Evolutionary conservation across 2,797 vertebrate species (phyloP), one percentile per base, ranked within the genome.

Genomic region (Hirundo rustica): DNA sequence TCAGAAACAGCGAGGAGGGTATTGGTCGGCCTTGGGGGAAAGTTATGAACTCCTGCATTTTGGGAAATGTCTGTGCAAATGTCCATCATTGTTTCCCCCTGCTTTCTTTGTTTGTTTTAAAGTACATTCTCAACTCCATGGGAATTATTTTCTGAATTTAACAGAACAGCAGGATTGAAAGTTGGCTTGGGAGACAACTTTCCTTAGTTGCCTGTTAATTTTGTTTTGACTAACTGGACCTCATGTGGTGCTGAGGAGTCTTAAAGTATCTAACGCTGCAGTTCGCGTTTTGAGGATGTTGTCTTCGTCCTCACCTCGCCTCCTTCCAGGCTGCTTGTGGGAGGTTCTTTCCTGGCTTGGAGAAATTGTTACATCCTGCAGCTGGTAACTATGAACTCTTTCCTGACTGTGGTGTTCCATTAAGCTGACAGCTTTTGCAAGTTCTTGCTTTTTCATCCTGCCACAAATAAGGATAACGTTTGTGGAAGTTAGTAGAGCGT

Each of bases 71-170:
- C 65, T 75, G 67, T 90, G 51, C 50, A 85, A 84, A 75, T 89
- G 58, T 78, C 74, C 74, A 53, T 88, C 13, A 1, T 75, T 73
- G 40, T 61, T 48, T 44, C 17, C 44, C 21, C 16, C 38, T 58
- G 51, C 67, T 78, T 87, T 95, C 61, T 88, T 96, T 92, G 62
- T 94, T 96, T 95, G 75, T 77, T 95, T 91, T 89, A 58, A 80
- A 92, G 48, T 80, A 53, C 78, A 87, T 85, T 92, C 89, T 89
- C 64, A 76, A 61, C 88, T 95, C 61, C 53, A 48, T 92, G 87
- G 78, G 79, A 96, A 72, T 88, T 88, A 47, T 81, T 88, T 95
- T 96, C 57, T 80, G 85, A 72, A 23, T 73, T 12, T 64, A 87
- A 44, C 30, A 54, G 64, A 93, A 75, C 29, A 87, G 65, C 58